Evolutionary conservation across 2,113 vertebrate species (phyloP).

Genomic region (Cyanistes caeruleus): DNA sequence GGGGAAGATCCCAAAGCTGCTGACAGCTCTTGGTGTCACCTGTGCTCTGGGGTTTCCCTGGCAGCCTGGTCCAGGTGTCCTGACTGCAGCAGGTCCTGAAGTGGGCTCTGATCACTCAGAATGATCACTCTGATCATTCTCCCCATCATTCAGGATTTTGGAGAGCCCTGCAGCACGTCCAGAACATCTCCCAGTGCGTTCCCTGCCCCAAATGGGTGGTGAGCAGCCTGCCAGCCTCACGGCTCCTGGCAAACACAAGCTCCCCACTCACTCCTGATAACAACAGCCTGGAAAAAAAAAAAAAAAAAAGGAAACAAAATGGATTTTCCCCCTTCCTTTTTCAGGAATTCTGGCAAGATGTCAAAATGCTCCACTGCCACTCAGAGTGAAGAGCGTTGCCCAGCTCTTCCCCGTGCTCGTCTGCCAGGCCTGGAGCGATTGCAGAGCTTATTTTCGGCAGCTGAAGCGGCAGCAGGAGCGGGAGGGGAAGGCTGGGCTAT

Average conservation of each 20-base stretch:
- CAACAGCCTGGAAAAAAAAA: background rate
- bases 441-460: slow-evolving; percentile 13
- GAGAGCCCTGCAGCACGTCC: background rate
- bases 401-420: background rate
- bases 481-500: background rate
- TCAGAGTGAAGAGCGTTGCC: background rate
- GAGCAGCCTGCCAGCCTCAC: background rate
- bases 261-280: background rate
- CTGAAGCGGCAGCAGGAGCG: background rate
- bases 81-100: background rate
- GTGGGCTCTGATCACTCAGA: background rate
- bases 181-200: background rate
- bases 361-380: background rate
- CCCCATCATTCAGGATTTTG: no score
- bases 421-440: background rate
- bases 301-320: background rate
- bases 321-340: background rate
- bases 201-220: rapidly evolving
- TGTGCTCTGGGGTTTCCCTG: background rate
- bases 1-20: background rate
- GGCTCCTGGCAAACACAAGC: background rate
- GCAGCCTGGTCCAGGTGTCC: background rate
- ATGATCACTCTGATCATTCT: no score
- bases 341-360: background rate
- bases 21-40: background rate